Base-by-base conservation (phyloP, 2,113 vertebrate species). In the Anoplopoma fimbria region DNA sequence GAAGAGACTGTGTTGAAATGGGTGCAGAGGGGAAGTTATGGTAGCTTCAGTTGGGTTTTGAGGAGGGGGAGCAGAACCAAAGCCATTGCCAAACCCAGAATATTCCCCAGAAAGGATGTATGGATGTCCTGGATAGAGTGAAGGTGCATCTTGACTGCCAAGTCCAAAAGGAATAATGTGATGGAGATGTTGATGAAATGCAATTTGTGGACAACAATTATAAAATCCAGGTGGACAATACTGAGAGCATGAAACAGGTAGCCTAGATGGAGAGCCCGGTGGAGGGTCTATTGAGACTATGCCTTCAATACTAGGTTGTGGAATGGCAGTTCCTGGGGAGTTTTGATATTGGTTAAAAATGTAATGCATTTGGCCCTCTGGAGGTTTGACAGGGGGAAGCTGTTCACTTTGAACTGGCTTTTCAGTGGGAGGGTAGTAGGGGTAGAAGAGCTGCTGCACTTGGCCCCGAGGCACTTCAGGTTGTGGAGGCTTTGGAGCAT, bases 121-220 rank as follows among this genome's bases (percentile, higher is more conserved):
- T 61, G 79, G 63, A 3, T 77, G 33, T 57, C 58, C 70, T 60
- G 72, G n/a, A 53, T 81, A 62, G 0, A 82, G 0, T 7, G 9
- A 21, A 79, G 17, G 19, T 6, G 21, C 12, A 36, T 49, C 65
- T 69, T 79, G 45, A 67, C 29, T 27, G 0, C 61, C 69, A 71
- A 0, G 21, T 33, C n/a, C 61, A 70, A 40, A 14, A 29, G 89
- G 85, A 47, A 84, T 4, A 81, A 90, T 21, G 69, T 92, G 85
- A 78, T 93, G 88, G 19, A 90, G 17, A 81, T 94, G 91, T 8
- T 95, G 93, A 79, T 93, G 91, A 42, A 90, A 91, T 31, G 89
- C 4, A 29, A 93, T 82, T 81, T 93, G 87, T 33, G 77, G 80
- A 65, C 93, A 95, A 29, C 93, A 95, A 19, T 85, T 69, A 19